Evolutionary conservation across 2,113 vertebrate species (phyloP), one percentile per base, ranked within the genome.

Genomic region (Xerus inauris): DNA sequence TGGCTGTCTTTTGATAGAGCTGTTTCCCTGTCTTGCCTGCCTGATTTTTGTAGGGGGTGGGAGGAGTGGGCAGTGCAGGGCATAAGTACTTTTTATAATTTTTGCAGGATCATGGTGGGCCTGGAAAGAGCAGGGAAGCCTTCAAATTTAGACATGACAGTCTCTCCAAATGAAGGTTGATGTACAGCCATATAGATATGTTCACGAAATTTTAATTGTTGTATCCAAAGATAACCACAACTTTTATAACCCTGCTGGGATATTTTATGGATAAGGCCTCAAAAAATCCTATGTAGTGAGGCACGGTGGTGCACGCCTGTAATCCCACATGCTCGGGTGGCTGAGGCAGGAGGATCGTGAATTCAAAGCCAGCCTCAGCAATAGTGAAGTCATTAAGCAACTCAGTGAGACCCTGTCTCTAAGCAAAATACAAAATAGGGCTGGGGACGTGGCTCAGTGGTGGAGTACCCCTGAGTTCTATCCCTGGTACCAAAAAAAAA

Each of bases 141-240:
- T 54, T 87, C 12, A 30, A 3, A 19, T 12, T 20, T 59, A 59
- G 59, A 45, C 80, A 65, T n/a, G 81, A 42, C 13, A 20, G 40
- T 69, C 32, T 45, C 38, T 93, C 40, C 45, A 90, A 51, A 71
- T 42, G 72, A 87, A 92, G 40, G 64, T 45, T 71, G 16, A 69
- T 13, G 32, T 40, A 77, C 14, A 77, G 10, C 75, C 67, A 73
- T 1, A 3, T 0, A 54, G 26, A 69, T 45, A 54, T 0, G 16
- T 1, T 87, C 30, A 71, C 10, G 76, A 17, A 3, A 28, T 91
- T 73, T 32, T 80, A 17, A 14, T 40, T 51, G 71, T 26, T 45
- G 4, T 51, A 47, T 35, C 49, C 54, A 71, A 77, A 75, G 30
- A 54, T 42, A 57, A 26, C 13, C 26, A 42, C 30, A 47, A 19